Conservation (phyloP, 2,888 invertebrate genomes). For the Nomada hirtipes region DNA sequence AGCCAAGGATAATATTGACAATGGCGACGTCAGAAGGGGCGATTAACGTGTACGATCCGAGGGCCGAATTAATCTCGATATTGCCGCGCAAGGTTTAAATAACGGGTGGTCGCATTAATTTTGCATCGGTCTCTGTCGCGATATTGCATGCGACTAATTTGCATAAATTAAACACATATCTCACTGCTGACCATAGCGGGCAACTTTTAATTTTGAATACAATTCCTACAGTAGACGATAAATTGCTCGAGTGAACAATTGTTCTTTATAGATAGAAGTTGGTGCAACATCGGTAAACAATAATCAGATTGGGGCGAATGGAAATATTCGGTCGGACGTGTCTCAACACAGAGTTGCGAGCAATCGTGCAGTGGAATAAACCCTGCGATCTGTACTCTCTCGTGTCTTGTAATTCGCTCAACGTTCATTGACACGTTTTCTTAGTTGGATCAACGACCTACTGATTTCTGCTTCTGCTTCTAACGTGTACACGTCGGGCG, state of each 20-base stretch:
- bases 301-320: too few relatives aligned
- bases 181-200: neutral
- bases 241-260: neutral
- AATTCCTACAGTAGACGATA: neutral
- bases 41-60: conserved; percentile 28
- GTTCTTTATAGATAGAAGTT: too few relatives aligned
- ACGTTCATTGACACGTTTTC: conserved; percentile 61
- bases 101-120: neutral
- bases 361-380: conserved; percentile 27
- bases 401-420: conserved; percentile 44
- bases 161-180: conserved; percentile 8
- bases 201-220: neutral
- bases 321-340: conserved; percentile 3
- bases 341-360: neutral
- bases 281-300: too few relatives aligned
- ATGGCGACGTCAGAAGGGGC: conserved; percentile 31
- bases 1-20: conserved; percentile 40
- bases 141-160: neutral
- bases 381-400: conserved; percentile 22
- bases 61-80: conserved; percentile 43
- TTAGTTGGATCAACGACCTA: conserved; percentile 55
- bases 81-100: conserved; percentile 13
- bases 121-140: neutral
- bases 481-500: conserved; percentile 8
- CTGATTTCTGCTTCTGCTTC: conserved; percentile 39